Conservation (phyloP, 2,888 invertebrate species). For the Uropetala carovei region DNA sequence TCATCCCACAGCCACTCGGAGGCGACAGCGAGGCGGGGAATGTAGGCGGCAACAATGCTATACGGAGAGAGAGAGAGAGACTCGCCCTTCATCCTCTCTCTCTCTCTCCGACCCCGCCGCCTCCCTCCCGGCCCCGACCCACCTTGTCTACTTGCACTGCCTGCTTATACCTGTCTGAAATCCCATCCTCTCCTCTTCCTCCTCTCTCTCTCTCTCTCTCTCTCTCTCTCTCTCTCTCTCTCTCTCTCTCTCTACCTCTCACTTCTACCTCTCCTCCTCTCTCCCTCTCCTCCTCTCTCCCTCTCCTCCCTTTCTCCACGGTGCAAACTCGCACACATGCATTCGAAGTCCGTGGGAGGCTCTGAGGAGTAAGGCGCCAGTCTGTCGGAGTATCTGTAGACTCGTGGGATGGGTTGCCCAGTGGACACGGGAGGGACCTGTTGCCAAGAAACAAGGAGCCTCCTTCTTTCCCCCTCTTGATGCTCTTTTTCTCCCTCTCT, state of each 20-base stretch:
- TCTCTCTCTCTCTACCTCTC: neutral
- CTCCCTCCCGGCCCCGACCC: neutral
- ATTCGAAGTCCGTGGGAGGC: neutral
- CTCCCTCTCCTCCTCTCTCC: neutral
- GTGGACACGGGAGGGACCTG: slow-evolving; percentile 52
- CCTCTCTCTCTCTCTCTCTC: neutral
- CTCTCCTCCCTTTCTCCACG: neutral
- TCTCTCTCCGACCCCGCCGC: neutral
- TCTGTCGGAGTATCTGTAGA: slow-evolving; percentile 35
- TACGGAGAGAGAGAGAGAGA: neutral
- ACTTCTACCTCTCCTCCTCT: neutral
- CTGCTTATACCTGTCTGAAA: no score
- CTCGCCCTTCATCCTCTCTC: neutral
- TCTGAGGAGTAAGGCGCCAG: slow-evolving; percentile 40
- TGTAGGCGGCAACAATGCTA: slow-evolving; percentile 55
- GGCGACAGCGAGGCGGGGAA: slow-evolving; percentile 57
- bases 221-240: neutral
- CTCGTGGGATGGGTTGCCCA: slow-evolving; percentile 32
- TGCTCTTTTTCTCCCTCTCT: neutral
- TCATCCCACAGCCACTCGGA: neutral
- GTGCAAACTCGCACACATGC: no score
- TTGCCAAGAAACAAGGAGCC: slow-evolving; percentile 58
- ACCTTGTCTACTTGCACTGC: no score
- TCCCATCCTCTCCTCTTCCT: neutral
- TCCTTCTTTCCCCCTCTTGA: neutral